Evolutionary conservation across 2,888 invertebrate species (phyloP).

Genomic region (Mystacides longicornis): DNA sequence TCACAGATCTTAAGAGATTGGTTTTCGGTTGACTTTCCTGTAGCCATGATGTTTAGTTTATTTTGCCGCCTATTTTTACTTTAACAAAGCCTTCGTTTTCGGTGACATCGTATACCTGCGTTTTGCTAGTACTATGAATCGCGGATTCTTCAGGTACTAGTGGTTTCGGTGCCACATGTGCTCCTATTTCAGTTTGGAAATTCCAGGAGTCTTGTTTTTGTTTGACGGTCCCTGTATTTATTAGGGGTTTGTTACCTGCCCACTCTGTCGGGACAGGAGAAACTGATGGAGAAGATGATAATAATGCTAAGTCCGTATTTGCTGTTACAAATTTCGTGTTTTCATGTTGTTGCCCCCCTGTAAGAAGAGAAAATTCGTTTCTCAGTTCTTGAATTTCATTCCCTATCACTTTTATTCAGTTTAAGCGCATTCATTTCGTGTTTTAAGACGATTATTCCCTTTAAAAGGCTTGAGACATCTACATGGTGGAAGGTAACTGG

Average conservation of each 20-base stretch:
- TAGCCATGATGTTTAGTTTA: background rate
- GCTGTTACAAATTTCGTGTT: too few relatives aligned
- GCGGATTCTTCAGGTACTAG: background rate
- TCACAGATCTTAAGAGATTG: background rate
- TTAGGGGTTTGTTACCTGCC: background rate
- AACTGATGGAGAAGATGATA: too few relatives aligned
- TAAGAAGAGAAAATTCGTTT: background rate
- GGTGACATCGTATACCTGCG: background rate
- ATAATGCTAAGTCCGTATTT: too few relatives aligned
- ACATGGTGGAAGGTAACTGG: too few relatives aligned
- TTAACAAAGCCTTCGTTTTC: background rate
- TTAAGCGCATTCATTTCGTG: background rate
- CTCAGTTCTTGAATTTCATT: background rate
- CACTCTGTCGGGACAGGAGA: background rate
- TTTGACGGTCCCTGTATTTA: background rate
- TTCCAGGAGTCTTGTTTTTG: background rate
- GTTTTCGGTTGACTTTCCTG: background rate
- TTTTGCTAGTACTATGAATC: background rate
- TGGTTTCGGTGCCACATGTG: background rate
- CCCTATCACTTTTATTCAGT: background rate
- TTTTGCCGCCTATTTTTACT: background rate
- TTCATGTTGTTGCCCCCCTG: too few relatives aligned
- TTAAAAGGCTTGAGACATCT: background rate
- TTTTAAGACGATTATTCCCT: background rate
- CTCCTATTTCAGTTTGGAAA: background rate